Evolutionary conservation across 2,113 vertebrate species (phyloP).

Genomic region (Platysteira castanea): DNA sequence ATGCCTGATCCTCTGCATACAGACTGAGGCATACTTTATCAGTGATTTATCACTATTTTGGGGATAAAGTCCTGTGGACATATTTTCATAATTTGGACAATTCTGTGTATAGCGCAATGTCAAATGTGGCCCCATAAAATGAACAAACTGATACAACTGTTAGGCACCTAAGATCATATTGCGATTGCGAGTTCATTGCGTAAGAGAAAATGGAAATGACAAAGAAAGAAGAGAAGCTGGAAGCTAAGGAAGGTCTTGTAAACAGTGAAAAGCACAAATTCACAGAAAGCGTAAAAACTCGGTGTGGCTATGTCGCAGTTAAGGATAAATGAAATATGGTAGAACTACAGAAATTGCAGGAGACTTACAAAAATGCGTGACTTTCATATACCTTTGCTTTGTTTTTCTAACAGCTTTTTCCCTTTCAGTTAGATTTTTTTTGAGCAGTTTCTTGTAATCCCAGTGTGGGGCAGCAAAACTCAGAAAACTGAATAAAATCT

Average conservation of each 20-base stretch:
- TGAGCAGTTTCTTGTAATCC: neutral
- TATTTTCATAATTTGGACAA: neutral
- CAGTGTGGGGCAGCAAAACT: conserved; percentile 26
- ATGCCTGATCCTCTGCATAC: neutral
- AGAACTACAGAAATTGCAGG: neutral
- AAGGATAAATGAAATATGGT: neutral
- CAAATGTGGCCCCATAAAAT: neutral
- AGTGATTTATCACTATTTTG: neutral
- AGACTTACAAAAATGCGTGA: neutral
- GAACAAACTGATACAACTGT: neutral
- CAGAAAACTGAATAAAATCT: neutral
- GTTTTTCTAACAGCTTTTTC: neutral
- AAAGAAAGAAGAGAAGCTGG: neutral
- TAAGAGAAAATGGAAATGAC: neutral
- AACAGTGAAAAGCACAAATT: neutral
- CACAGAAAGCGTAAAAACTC: neutral
- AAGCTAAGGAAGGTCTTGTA: neutral
- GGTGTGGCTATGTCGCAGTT: neutral
- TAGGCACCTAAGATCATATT: neutral
- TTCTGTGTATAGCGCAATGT: fast-evolving
- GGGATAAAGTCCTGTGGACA: neutral
- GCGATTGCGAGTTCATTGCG: neutral
- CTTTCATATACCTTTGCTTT: neutral
- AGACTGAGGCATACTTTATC: neutral
- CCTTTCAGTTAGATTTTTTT: neutral